phyloP scores from a whole-genome alignment of 2,113 vertebrate genomes.

The Ptilonorhynchus violaceus region DNA sequence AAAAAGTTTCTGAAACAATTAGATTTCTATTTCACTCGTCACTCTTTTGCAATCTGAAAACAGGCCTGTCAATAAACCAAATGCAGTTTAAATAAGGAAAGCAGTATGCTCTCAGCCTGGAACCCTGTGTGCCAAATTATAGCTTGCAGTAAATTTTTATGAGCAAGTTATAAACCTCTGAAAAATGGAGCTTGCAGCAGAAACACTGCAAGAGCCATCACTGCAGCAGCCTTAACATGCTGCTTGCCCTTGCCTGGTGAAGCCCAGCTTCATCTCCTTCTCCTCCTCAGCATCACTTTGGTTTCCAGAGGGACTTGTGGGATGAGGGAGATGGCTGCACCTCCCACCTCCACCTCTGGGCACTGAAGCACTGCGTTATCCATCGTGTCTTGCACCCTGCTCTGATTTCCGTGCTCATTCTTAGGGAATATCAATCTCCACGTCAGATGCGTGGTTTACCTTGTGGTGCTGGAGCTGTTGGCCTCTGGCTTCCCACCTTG shows the following conservation, averaged over 20 bases:
- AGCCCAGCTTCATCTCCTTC: neutral
- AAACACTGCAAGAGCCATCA: neutral
- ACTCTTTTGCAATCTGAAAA: slow-evolving; percentile 29
- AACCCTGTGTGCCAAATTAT: slow-evolving; percentile 53
- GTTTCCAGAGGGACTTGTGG: neutral
- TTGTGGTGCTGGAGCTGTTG: neutral
- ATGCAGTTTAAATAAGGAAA: slow-evolving; percentile 49
- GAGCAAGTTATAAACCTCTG: slow-evolving; percentile 61
- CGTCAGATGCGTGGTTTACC: neutral
- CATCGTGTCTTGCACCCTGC: accelerated
- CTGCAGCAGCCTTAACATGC: neutral
- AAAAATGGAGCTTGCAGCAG: slow-evolving; percentile 42
- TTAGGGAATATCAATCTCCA: neutral
- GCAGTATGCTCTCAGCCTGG: slow-evolving; percentile 31
- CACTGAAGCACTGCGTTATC: accelerated
- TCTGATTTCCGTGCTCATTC: neutral
- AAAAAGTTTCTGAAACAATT: slow-evolving; percentile 37
- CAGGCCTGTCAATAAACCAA: slow-evolving; percentile 50
- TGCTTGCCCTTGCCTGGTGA: neutral
- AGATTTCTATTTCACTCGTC: slow-evolving; percentile 44
- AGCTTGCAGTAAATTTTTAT: slow-evolving; percentile 52
- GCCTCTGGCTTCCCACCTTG: neutral
- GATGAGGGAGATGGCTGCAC: accelerated
- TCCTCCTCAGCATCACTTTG: neutral
- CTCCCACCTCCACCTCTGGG: neutral